Percentiles rank a stretch among this genome's conserved stretches.
These are phyloP conservation scores for Hyaena hyaena DNA, from an alignment of 2,113 vertebrate genomes.

Conservation along the genomic window DNA sequence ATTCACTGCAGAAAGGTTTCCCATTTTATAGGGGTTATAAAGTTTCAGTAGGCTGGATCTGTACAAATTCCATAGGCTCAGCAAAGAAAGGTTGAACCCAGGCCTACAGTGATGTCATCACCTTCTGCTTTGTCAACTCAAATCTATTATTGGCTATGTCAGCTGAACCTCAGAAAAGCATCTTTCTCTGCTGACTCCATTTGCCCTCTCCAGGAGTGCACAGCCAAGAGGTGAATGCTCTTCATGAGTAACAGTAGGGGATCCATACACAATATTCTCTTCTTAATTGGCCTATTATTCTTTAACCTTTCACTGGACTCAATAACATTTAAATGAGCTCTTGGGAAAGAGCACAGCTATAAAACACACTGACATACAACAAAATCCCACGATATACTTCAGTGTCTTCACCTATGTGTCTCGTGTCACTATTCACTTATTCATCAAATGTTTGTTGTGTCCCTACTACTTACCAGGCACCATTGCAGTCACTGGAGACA, in stretches of 20 bases:
- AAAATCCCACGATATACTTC: background rate
- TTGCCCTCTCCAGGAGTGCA: background rate
- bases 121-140: constrained; percentile 42
- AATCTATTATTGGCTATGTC: background rate
- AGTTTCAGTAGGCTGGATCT: constrained; percentile 38
- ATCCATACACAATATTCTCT: constrained; percentile 20
- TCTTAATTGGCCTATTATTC: constrained; percentile 57
- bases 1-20: background rate
- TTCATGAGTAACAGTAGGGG: background rate
- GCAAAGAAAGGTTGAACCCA: constrained; percentile 47
- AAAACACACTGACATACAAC: constrained; percentile 28
- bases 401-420: background rate
- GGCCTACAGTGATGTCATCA: background rate
- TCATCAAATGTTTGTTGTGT: background rate
- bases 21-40: constrained; percentile 12
- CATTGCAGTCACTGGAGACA: background rate
- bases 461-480: background rate
- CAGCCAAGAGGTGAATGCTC: background rate
- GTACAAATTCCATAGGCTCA: constrained; percentile 19
- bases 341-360: constrained; percentile 34
- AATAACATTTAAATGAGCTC: constrained; percentile 61
- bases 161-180: constrained; percentile 6
- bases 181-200: constrained; percentile 19
- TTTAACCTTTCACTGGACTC: constrained; percentile 47
- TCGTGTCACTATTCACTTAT: constrained; percentile 1